Conservation (phyloP, 2,797 vertebrate species). For the Eupleurogrammus muticus region DNA sequence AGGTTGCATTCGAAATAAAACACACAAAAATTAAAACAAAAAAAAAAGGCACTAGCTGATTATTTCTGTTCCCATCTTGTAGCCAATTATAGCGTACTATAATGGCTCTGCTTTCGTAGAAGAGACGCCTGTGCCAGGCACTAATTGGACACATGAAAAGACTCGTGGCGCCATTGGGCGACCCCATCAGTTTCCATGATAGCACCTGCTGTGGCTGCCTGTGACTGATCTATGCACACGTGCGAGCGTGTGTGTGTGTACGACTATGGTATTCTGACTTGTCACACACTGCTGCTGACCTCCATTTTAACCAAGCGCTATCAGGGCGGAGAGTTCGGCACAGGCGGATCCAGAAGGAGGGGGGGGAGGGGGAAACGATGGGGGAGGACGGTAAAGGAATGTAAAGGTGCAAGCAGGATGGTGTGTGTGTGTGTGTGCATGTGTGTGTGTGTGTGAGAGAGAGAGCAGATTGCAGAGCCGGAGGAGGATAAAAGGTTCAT, state of each 20-base stretch:
- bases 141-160: conserved; percentile 68
- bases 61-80: not conserved
- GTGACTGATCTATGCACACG: conserved; percentile 29
- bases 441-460: not conserved
- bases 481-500: conserved; percentile 21
- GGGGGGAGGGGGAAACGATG: not conserved
- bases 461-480: not conserved
- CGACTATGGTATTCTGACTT: conserved; percentile 1
- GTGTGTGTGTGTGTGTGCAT: not conserved
- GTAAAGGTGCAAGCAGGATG: not conserved
- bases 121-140: conserved; percentile 31
- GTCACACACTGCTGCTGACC: conserved; percentile 23
- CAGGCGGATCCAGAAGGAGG: conserved; percentile 7
- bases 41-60: not conserved
- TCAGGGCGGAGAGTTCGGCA: conserved; percentile 4
- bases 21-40: too few species aligned
- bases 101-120: conserved; percentile 24
- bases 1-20: not conserved
- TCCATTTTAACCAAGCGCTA: conserved; percentile 44
- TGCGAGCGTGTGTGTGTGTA: not conserved
- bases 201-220: conserved; percentile 49
- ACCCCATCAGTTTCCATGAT: conserved; percentile 52
- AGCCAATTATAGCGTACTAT: not conserved
- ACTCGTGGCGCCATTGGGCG: conserved; percentile 20
- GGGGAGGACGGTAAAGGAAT: conserved; percentile 10